Base-by-base conservation (phyloP, 2,797 vertebrate species). In the Pseudomugil gertrudae region DNA sequence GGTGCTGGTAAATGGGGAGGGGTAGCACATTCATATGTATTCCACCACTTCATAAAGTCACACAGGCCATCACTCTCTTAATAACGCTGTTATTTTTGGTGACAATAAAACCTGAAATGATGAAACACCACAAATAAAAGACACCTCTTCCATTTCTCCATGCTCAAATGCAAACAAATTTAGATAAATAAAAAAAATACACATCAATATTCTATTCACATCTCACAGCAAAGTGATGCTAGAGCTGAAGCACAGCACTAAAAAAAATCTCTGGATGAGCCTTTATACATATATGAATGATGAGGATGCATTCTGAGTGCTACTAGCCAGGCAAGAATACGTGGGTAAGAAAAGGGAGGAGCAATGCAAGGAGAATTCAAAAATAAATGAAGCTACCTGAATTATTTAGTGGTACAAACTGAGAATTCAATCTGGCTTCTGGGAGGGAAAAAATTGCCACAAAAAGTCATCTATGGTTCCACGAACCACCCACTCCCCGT, bases 401-500 rank as follows among this genome's bases (percentile, higher is more conserved):
- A 94, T 94, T 91, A 93, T 94, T 94, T 81, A 94, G 66, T 77
- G 55, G 45, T 90, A 93, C 92, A 94, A 94, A 94, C 92, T 89
- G 90, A 91, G 86, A 92, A 92, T 88, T 92, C 88, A 90, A 85
- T 74, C 75, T 69, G 47, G 84, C 86, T 92, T 93, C 91, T 88
- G 87, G 78, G 72, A 63, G 62, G 66, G 84, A 81, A 70, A 80
- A 84, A 90, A 87, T 68, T 61, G 80, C 71, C 80, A 80, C 61
- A 86, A 85, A 90, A 84, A 84, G 73, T 74, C 58, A 81, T 78
- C 66, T 47, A 4, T 1, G 23, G 70, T 69, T 21, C 77, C 57
- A 50, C 23, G 64, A 67, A 65, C 43, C n/a, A 2, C 76, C 81
- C 55, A 69, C 65, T 76, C 61, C 58, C 21, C 58, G 65, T 66